These are phyloP conservation scores for Thalpophila matura DNA, from an alignment of 2,888 invertebrate species.

Conservation along the genomic window DNA sequence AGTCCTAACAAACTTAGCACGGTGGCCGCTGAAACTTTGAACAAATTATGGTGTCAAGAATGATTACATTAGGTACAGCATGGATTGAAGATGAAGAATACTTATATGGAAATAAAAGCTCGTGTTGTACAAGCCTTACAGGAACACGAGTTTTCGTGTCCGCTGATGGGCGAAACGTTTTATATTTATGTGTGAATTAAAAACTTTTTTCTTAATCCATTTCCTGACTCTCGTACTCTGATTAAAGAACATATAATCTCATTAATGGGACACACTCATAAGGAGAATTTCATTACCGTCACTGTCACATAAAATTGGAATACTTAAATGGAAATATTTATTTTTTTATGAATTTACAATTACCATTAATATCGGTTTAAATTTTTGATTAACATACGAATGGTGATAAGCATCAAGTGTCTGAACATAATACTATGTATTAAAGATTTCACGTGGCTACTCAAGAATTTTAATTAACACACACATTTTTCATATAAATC, in stretches of 20 bases:
- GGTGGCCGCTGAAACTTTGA: too few species aligned
- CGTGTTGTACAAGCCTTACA: not conserved
- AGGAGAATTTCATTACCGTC: slow-evolving; percentile 25
- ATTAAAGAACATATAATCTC: slow-evolving; percentile 20
- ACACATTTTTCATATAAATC: not conserved
- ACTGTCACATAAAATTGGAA: slow-evolving; percentile 40
- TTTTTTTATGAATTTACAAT: slow-evolving; percentile 21
- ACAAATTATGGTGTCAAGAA: too few species aligned
- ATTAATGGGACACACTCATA: slow-evolving; percentile 14
- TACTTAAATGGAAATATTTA: slow-evolving; percentile 21
- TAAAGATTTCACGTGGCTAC: not conserved
- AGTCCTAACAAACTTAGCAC: too few species aligned
- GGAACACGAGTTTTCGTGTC: not conserved
- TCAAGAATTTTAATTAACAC: slow-evolving; percentile 5
- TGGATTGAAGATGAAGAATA: too few species aligned
- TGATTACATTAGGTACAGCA: too few species aligned
- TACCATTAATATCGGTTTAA: too few species aligned
- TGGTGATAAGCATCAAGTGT: not conserved
- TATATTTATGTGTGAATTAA: slow-evolving; percentile 1
- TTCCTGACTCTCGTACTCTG: not conserved
- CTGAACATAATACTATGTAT: not conserved
- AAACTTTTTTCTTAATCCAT: not conserved
- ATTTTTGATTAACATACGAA: slow-evolving; percentile 17
- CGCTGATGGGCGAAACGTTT: not conserved
- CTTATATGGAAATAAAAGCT: not conserved